Conservation (phyloP, 2,113 vertebrate genomes). For the Albula glossodonta region DNA sequence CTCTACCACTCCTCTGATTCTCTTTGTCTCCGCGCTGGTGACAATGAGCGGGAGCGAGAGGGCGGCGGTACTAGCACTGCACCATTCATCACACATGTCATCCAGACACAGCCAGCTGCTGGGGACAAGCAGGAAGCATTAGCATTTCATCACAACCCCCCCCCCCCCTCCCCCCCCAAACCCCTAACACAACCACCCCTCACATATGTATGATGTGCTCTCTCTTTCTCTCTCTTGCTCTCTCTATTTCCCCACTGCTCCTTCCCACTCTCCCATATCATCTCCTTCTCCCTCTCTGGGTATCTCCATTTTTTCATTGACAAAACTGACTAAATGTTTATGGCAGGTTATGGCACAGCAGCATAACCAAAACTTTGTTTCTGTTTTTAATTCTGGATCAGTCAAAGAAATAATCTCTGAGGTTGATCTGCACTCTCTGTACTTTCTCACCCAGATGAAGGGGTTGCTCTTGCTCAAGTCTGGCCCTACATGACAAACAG, state of each 20-base stretch:
- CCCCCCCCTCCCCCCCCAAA: constrained; percentile 33
- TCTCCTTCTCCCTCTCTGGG: not conserved
- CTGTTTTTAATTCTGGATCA: not conserved
- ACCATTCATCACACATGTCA: constrained; percentile 97
- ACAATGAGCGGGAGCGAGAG: constrained; percentile 88
- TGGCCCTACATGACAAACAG: not conserved
- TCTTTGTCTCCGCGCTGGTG: constrained; percentile 78
- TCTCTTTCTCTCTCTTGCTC: constrained; percentile 58
- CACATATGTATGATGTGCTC: constrained; percentile 54
- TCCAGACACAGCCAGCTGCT: constrained; percentile 88
- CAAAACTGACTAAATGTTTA: no score
- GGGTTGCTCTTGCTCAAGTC: no score
- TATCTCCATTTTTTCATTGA: constrained; percentile 17
- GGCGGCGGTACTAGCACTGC: constrained; percentile 87
- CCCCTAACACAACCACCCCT: constrained; percentile 53
- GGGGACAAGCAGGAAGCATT: constrained; percentile 78
- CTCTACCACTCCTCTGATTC: constrained; percentile 50
- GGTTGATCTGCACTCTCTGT: not conserved
- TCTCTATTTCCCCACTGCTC: constrained; percentile 35
- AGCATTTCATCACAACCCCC: constrained; percentile 82
- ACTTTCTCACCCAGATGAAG: no score
- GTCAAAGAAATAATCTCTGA: not conserved
- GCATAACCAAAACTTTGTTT: not conserved
- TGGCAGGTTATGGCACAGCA: no score
- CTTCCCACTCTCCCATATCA: constrained; percentile 8